A percentile compares a stretch with the other conserved stretches of the same genome.
Conservation (phyloP, 2,113 vertebrate species). For the Catharus minimus region DNA sequence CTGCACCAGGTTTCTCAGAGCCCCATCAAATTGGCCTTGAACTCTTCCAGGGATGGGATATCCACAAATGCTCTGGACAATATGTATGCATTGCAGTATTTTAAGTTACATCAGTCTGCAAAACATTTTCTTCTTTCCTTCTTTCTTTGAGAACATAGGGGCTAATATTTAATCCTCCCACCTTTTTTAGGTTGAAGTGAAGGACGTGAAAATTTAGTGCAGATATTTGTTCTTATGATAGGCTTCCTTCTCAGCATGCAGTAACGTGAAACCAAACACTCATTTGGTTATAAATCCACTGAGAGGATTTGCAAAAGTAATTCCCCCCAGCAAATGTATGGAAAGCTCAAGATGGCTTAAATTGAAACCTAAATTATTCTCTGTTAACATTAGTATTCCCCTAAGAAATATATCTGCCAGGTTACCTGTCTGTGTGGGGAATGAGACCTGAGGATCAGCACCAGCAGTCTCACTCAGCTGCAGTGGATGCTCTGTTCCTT, state of each 20-base stretch:
- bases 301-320: background rate
- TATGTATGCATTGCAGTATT: background rate
- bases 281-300: constrained; percentile 36
- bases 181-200: constrained; percentile 21
- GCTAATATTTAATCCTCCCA: background rate
- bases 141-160: background rate
- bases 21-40: background rate
- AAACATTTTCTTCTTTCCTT: background rate
- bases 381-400: background rate
- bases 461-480: background rate
- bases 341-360: constrained; percentile 7
- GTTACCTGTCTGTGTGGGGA: background rate
- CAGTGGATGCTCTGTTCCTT: background rate
- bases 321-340: background rate
- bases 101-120: background rate
- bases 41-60: background rate
- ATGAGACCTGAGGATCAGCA: background rate
- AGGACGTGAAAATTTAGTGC: background rate
- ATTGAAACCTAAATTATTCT: constrained; percentile 26
- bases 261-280: constrained; percentile 5
- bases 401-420: background rate
- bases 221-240: constrained; percentile 12
- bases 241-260: constrained; percentile 17
- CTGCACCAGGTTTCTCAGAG: background rate
- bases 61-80: background rate